phyloP scores from a whole-genome alignment of 2,113 vertebrate genomes.

The Sylvilagus bachmani region DNA sequence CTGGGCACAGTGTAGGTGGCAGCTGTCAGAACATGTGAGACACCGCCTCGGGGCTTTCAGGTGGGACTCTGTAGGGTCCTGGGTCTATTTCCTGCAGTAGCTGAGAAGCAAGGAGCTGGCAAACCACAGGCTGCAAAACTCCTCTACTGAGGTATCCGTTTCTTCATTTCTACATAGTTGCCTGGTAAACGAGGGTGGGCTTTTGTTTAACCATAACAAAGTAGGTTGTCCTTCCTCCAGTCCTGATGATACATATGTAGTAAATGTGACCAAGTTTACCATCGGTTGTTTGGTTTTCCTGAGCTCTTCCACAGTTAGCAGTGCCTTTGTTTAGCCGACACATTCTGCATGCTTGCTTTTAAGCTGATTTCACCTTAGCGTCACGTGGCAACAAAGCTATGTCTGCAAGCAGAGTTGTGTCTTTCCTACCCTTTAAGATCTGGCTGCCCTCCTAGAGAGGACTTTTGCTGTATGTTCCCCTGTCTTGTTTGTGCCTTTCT shows the following conservation, averaged over 20 bases:
- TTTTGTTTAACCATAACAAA: slow-evolving; percentile 8
- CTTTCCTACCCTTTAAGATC: slow-evolving; percentile 12
- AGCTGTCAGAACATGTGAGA: not conserved
- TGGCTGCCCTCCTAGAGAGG: slow-evolving; percentile 37
- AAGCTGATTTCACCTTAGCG: not conserved
- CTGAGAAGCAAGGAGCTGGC: not conserved
- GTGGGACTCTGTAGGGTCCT: not conserved
- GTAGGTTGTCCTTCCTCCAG: slow-evolving; percentile 12
- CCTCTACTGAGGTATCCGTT: not conserved
- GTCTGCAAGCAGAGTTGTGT: not conserved
- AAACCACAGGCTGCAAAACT: not conserved
- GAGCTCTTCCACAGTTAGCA: not conserved
- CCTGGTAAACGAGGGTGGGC: not conserved
- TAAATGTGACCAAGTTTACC: not conserved
- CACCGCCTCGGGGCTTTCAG: not conserved
- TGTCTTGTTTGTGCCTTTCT: slow-evolving; percentile 57
- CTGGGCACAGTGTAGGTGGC: not conserved
- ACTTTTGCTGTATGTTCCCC: slow-evolving; percentile 48
- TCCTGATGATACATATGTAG: not conserved
- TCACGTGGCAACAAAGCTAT: slow-evolving; percentile 11
- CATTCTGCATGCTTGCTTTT: not conserved
- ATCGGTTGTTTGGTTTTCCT: not conserved
- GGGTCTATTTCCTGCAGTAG: slow-evolving; percentile 30
- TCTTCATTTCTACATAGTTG: not conserved
- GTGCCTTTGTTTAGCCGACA: not conserved